Base-by-base conservation (phyloP, 2,113 vertebrate genomes). In the Oxyura jamaicensis region DNA sequence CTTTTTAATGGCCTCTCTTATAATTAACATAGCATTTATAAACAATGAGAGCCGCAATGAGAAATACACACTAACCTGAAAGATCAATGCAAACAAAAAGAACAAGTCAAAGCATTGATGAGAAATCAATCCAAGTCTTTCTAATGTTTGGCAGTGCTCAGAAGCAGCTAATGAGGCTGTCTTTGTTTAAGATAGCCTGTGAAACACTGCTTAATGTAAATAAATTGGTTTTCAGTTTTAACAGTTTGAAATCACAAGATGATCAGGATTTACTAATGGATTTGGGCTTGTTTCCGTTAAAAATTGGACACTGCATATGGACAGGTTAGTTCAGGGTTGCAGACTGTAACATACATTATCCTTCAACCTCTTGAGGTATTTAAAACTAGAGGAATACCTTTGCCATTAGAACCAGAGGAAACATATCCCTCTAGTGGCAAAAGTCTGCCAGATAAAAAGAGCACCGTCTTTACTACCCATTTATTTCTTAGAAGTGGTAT, bases 351-450 rank as follows among this genome's bases (percentile, higher is more conserved):
- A 63, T 17, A 58, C n/a, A 42, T 26, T 69, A 69, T 18, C 46
- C 19, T 8, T 62, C 31, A 4, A 11, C 22, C 23, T 62, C 48
- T 12, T 14, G 13, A 46, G 44, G 56, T 52, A 50, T 44, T 79
- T 66, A 31, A 31, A 72, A 25, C 13, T 7, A 6, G 4, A 41
- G 41, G 8, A 68, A 21, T 31, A 52, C 31, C 25, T 3, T 0
- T 42, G 68, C 16, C 3, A 0, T 28, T 15, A 48, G 58, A 87
- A 56, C 18, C 26, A 4, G 28, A 83, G 48, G 69, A 82, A 89
- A 79, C 55, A 36, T 39, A 41, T 42, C 96, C 96, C 95, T 91
- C 96, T 96, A 95, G 93, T 69, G 96, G 96, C 77, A 89, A 39
- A 59, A 69, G 28, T 15, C 73, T 75, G 66, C 42, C 29, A 44